Evolutionary conservation across 92 coral and sea anemone species (phyloP).

Genomic region (Hydrozoanthus gracilis): DNA sequence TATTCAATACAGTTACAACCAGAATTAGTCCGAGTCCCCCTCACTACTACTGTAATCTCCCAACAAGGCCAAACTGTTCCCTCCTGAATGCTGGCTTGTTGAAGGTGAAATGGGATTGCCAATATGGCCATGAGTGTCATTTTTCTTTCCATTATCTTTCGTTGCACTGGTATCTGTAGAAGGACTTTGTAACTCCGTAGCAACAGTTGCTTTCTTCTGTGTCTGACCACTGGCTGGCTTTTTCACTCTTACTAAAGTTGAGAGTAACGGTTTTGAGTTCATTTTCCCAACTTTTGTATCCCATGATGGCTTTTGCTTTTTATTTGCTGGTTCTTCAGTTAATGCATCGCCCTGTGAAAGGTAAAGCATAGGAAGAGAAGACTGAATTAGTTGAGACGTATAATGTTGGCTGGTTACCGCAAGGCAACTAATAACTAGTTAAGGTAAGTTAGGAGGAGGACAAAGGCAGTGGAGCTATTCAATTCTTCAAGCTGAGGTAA

Average conservation of each 20-base stretch:
- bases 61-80: constrained; percentile 29
- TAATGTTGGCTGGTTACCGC: no score
- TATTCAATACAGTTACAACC: not conserved
- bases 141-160: not conserved
- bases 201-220: not conserved
- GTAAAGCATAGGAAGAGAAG: not conserved
- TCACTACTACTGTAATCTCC: constrained; percentile 40
- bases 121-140: not conserved
- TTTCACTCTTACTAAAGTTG: constrained; percentile 24
- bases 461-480: no score
- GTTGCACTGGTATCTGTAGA: not conserved
- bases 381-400: not conserved
- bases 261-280: constrained; percentile 1
- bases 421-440: no score
- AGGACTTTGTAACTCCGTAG: not conserved
- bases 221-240: constrained; percentile 7
- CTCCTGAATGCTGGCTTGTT: constrained; percentile 2
- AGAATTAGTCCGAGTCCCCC: constrained; percentile 27
- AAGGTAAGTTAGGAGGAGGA: no score
- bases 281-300: constrained; percentile 30
- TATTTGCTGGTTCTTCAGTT: constrained; percentile 19
- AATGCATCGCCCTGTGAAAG: constrained; percentile 28
- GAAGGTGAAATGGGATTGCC: not conserved
- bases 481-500: no score
- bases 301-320: constrained; percentile 26